phyloP scores from a whole-genome alignment of 2,888 invertebrate species.

The Arge pagana region DNA sequence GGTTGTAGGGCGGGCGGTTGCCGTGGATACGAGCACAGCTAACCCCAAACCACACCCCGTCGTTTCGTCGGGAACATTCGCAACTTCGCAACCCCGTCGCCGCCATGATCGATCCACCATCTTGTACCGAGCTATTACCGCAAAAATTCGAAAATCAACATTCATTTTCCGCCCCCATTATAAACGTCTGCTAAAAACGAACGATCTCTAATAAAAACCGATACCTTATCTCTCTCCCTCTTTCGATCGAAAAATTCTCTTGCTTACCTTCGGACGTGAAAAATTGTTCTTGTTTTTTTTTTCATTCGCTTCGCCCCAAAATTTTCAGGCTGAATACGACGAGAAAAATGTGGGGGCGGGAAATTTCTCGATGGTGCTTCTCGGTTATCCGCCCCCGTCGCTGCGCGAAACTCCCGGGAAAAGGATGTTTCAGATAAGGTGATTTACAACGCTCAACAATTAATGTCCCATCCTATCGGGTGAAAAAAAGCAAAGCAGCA shows the following conservation, averaged over 20 bases:
- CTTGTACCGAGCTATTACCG: slow-evolving; percentile 42
- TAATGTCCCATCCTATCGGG: slow-evolving; percentile 47
- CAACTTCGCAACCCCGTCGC: slow-evolving; percentile 32
- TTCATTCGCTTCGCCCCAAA: too few species aligned
- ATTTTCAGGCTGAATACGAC: too few species aligned
- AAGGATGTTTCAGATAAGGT: slow-evolving; percentile 48
- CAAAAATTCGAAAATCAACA: slow-evolving; percentile 8
- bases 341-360: too few species aligned
- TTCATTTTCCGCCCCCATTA: too few species aligned
- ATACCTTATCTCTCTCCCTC: too few species aligned
- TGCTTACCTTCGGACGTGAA: too few species aligned
- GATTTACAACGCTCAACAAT: slow-evolving; percentile 52
- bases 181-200: too few species aligned
- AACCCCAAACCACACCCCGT: slow-evolving; percentile 50
- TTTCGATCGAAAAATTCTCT: too few species aligned
- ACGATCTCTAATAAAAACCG: too few species aligned
- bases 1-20: slow-evolving; percentile 56
- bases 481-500: slow-evolving; percentile 28
- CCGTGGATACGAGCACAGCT: slow-evolving; percentile 56
- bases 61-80: slow-evolving; percentile 41
- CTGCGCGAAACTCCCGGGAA: slow-evolving; percentile 28
- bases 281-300: too few species aligned
- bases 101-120: slow-evolving; percentile 59
- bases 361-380: too few species aligned
- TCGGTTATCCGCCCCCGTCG: too few species aligned